Conservation (phyloP, 1,140 invertebrate genomes). For the Plodia interpunctella region DNA sequence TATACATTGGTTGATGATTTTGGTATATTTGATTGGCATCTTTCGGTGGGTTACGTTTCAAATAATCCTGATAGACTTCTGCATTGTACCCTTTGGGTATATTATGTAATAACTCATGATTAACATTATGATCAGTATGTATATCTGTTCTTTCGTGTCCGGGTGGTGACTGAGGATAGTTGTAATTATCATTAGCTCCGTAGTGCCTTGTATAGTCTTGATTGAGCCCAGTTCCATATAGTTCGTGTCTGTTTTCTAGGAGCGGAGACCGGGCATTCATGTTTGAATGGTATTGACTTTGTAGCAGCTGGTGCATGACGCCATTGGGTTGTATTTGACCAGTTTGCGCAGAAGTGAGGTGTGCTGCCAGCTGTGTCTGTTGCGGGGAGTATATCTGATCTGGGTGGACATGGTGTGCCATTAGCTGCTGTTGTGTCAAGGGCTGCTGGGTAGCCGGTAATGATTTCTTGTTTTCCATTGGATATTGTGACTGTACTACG, state of each 20-base stretch:
- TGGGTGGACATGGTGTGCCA: slow-evolving; percentile 71
- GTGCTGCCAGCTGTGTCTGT: slow-evolving; percentile 53
- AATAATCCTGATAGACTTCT: slow-evolving; percentile 74
- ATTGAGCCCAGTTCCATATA: slow-evolving; percentile 71
- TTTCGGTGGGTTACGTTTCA: slow-evolving; percentile 76
- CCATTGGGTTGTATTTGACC: slow-evolving; percentile 74
- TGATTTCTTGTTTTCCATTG: slow-evolving; percentile 84
- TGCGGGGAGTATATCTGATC: slow-evolving; percentile 69
- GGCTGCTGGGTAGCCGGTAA: slow-evolving; percentile 71
- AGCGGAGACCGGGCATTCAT: slow-evolving; percentile 71
- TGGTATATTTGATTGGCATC: slow-evolving; percentile 77
- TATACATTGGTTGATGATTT: slow-evolving; percentile 74
- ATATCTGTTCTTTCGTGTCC: slow-evolving; percentile 55
- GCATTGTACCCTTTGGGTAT: slow-evolving; percentile 74
- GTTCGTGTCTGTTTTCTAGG: slow-evolving; percentile 72
- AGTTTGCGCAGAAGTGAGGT: slow-evolving; percentile 69
- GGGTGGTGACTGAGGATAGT: slow-evolving; percentile 61
- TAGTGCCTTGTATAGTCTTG: slow-evolving; percentile 68
- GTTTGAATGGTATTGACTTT: slow-evolving; percentile 68
- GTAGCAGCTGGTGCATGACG: slow-evolving; percentile 67
- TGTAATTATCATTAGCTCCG: slow-evolving; percentile 67
- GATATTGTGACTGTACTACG: slow-evolving; percentile 78
- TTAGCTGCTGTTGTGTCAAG: slow-evolving; percentile 68
- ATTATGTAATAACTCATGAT: slow-evolving; percentile 60
- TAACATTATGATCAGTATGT: slow-evolving; percentile 63